Evolutionary conservation across 2,888 invertebrate species (phyloP).

Genomic region (Poecilobothrus nobilitatus): DNA sequence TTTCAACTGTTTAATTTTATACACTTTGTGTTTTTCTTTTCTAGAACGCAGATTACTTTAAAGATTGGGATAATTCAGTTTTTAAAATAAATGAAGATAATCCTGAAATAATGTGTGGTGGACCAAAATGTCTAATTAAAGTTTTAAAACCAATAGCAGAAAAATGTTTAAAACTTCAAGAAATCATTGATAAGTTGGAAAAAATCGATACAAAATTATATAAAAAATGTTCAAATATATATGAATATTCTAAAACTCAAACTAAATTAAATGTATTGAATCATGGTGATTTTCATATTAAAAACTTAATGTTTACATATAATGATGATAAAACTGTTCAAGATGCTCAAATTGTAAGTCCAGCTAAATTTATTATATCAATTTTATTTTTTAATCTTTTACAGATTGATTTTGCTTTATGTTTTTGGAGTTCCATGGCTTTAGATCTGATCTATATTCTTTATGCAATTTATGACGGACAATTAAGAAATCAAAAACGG

Average conservation of each 20-base stretch:
- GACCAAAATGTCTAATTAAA: not conserved
- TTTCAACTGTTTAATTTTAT: too few species aligned
- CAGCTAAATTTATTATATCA: not conserved
- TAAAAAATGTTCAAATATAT: not conserved
- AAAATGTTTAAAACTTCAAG: not conserved
- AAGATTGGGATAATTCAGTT: not conserved
- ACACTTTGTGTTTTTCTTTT: too few species aligned
- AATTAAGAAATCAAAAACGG: constrained; percentile 15
- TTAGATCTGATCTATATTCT: constrained; percentile 20
- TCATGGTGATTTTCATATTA: constrained; percentile 43
- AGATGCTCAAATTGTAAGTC: constrained; percentile 18
- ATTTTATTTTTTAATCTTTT: not conserved
- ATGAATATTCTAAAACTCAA: not conserved
- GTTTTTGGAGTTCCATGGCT: constrained; percentile 19
- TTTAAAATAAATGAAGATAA: not conserved
- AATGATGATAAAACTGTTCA: constrained; percentile 10
- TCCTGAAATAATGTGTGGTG: not conserved
- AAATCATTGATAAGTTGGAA: constrained; percentile 10
- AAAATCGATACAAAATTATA: constrained; percentile 11
- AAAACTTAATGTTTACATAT: constrained; percentile 42
- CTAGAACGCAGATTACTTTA: not conserved
- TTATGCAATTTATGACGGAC: constrained; percentile 14
- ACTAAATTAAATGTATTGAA: constrained; percentile 34
- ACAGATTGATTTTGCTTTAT: constrained; percentile 22
- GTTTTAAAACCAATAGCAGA: not conserved